These are phyloP conservation scores for Stegostoma tigrinum DNA, from an alignment of 2,113 vertebrate species.

Conservation along the genomic window DNA sequence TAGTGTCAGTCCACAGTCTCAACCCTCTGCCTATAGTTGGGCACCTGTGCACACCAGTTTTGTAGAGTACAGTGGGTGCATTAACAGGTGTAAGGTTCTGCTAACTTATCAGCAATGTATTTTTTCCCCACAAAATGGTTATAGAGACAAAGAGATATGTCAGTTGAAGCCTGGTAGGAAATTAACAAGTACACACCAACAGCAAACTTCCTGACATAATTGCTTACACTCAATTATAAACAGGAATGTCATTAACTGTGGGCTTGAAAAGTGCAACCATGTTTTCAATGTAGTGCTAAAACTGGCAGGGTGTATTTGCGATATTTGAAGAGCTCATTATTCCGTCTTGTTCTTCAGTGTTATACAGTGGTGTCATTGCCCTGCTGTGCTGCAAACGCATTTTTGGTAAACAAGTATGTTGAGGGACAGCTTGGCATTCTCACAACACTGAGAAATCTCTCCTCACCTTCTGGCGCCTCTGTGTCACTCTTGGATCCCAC, in stretches of 20 bases:
- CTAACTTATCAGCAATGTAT: neutral
- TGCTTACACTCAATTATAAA: slow-evolving; percentile 7
- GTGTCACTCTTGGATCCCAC: neutral
- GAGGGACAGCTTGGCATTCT: neutral
- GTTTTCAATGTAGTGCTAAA: slow-evolving; percentile 76
- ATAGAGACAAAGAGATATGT: neutral
- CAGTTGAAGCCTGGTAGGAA: too few species aligned
- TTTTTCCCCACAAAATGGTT: neutral
- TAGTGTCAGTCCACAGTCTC: neutral
- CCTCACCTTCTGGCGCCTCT: slow-evolving; percentile 8
- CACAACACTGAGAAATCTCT: slow-evolving; percentile 15
- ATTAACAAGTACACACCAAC: neutral
- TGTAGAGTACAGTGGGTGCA: neutral
- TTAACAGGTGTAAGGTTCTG: too few species aligned
- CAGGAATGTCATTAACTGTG: slow-evolving; percentile 54
- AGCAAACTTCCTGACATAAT: neutral
- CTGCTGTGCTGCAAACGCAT: slow-evolving; percentile 80
- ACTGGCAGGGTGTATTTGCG: slow-evolving; percentile 55
- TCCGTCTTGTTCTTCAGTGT: slow-evolving; percentile 60
- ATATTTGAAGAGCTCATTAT: slow-evolving; percentile 80
- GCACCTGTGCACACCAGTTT: neutral
- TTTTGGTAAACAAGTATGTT: slow-evolving; percentile 67
- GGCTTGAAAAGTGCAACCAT: slow-evolving; percentile 72
- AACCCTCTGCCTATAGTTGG: neutral
- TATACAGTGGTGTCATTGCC: slow-evolving; percentile 63